These are phyloP conservation scores for Cnemophilus loriae DNA, from an alignment of 2,113 vertebrate species.

Conservation along the genomic window DNA sequence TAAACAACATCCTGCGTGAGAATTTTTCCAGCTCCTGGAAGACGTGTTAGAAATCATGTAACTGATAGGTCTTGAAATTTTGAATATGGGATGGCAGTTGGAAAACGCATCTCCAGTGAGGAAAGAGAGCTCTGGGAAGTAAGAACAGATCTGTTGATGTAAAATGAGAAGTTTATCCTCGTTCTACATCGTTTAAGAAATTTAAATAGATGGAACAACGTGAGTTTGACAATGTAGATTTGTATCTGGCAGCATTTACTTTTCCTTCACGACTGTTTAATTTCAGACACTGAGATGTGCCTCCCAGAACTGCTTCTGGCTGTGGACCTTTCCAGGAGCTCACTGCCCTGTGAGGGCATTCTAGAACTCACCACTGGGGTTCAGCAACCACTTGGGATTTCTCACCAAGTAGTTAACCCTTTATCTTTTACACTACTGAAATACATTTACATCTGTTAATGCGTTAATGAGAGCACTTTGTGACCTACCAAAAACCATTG, in stretches of 20 bases:
- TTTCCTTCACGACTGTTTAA: not conserved
- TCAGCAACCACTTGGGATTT: not conserved
- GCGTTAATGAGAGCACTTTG: not conserved
- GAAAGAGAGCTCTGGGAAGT: not conserved
- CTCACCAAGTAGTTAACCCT: not conserved
- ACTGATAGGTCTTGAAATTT: not conserved
- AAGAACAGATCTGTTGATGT: not conserved
- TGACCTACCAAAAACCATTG: constrained; percentile 39
- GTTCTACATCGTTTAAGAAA: rapidly evolving
- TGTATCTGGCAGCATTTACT: not conserved
- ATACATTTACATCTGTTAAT: not conserved
- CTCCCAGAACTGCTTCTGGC: not conserved
- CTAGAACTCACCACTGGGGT: not conserved
- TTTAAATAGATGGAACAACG: not conserved
- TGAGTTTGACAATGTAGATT: not conserved
- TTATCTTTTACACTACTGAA: not conserved
- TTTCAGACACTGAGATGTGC: not conserved
- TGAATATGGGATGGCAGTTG: not conserved
- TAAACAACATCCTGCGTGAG: not conserved
- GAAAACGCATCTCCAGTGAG: not conserved
- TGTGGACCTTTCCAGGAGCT: not conserved
- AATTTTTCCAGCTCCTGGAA: not conserved
- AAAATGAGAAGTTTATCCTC: not conserved
- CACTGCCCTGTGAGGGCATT: not conserved
- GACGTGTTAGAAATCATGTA: not conserved